These are phyloP conservation scores for Sabatieria punctata DNA, from an alignment of 2,888 invertebrate species.

Conservation along the genomic window DNA sequence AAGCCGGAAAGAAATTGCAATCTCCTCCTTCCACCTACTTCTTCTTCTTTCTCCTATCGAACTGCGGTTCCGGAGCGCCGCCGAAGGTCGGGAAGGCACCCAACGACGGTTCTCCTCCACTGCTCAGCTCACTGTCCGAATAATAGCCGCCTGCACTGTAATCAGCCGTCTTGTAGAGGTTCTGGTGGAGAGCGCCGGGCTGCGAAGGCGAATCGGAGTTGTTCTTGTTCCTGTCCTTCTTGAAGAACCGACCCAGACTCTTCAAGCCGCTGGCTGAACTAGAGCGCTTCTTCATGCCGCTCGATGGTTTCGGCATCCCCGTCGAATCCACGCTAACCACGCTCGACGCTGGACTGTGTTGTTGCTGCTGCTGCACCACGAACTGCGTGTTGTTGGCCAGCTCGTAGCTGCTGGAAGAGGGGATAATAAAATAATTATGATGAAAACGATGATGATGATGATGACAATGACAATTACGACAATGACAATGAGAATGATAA, in stretches of 20 bases:
- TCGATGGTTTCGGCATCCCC: conserved; percentile 14
- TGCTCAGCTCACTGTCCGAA: neutral
- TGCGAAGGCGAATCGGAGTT: neutral
- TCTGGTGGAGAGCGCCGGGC: neutral
- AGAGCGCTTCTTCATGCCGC: conserved; percentile 35
- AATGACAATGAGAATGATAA: too few species aligned
- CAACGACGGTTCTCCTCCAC: conserved; percentile 4
- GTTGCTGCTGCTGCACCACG: too few species aligned
- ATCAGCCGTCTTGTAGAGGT: neutral
- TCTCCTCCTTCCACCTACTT: too few species aligned
- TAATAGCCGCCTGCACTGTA: neutral
- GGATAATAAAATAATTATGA: too few species aligned
- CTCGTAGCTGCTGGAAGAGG: too few species aligned
- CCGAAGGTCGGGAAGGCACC: neutral
- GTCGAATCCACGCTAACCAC: neutral
- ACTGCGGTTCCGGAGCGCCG: conserved; percentile 9
- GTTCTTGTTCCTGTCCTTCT: conserved; percentile 71
- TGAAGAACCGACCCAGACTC: conserved; percentile 86
- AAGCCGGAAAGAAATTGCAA: too few species aligned
- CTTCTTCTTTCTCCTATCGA: conserved; percentile 71
- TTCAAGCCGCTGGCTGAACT: conserved; percentile 77
- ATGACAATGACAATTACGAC: too few species aligned
- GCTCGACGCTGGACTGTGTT: conserved; percentile 6
- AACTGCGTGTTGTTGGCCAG: too few species aligned
- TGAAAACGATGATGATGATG: too few species aligned